Evolutionary conservation across 2,888 invertebrate species (phyloP), one percentile per base, ranked within the genome.

Genomic region (Altica lythri): DNA sequence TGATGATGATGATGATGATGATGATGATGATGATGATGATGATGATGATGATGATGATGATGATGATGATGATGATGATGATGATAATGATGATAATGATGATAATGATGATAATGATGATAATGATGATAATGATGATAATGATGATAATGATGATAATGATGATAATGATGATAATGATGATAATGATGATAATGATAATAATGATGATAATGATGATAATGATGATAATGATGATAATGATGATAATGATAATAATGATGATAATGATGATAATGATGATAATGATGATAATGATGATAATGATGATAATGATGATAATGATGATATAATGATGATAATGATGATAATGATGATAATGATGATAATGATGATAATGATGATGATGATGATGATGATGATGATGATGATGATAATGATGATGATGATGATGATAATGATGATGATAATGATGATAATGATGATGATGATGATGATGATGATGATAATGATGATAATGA

Each of bases 321-420:
- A 46, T 46, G 32, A 17, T 47, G 18, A 42, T 9, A 42, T 47
- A 13, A 43, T 47, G 38, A 40, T 47, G 19, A 43, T 47, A 34
- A 40, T 47, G 10, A 43, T 47, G 47, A 40, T 47, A 13, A 43
- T 47, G 38, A 40, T 47, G 37, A 43, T 47, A 34, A 40, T 47
- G 18, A 43, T 47, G 47, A 40, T 47, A 17, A 43, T 47, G 38
- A 40, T 47, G 37, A 43, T 47, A 34, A 40, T 47, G 18, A 13
- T 47, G 47, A 18, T 47, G 18, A 43, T 47, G 38, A 40, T 47
- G 37, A 43, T 47, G 38, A 40, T 47, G 18, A 43, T 47, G 47
- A 40, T 47, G 18, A 43, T 47, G 38, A 18, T 47, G 37, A 43
- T 47, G 38, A 18, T 47, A 17, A 43, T 47, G 47, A 18, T 47